Conservation (phyloP, 2,797 vertebrate species). For the Pseudochaenichthys georgianus region DNA sequence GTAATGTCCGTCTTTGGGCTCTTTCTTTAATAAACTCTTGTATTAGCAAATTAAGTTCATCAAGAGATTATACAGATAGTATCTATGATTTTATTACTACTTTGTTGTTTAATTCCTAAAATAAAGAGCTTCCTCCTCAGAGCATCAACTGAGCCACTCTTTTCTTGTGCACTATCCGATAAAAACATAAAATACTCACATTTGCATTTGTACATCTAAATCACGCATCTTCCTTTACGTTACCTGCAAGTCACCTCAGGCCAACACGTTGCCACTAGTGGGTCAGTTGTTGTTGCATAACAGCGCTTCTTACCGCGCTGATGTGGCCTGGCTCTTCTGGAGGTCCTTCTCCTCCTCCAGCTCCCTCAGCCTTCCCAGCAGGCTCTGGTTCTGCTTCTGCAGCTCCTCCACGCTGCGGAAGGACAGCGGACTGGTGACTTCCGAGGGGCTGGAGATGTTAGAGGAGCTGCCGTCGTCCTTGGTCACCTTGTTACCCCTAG, state of each 20-base stretch:
- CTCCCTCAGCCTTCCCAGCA: constrained; percentile 89
- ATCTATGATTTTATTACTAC: too few species aligned
- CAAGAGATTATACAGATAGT: too few species aligned
- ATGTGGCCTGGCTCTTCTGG: constrained; percentile 87
- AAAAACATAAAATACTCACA: not conserved
- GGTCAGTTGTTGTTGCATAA: not conserved
- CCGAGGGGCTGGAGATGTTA: constrained; percentile 80
- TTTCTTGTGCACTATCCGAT: not conserved
- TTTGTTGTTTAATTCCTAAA: too few species aligned
- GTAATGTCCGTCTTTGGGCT: too few species aligned
- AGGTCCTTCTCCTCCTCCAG: constrained; percentile 90
- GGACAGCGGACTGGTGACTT: constrained; percentile 81
- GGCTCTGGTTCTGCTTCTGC: constrained; percentile 94
- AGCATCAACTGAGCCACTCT: not conserved
- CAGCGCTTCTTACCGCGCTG: constrained; percentile 84
- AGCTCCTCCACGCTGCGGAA: constrained; percentile 95
- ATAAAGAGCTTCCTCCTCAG: not conserved
- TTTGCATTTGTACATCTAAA: not conserved
- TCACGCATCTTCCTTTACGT: not conserved
- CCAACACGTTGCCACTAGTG: too few species aligned
- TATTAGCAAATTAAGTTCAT: too few species aligned
- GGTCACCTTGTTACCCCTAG: constrained; percentile 90
- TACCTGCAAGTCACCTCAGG: not conserved
- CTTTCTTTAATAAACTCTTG: too few species aligned
- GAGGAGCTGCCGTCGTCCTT: constrained; percentile 89